Evolutionary conservation across 2,888 invertebrate species (phyloP).

Genomic region (Lepidonotus clava): DNA sequence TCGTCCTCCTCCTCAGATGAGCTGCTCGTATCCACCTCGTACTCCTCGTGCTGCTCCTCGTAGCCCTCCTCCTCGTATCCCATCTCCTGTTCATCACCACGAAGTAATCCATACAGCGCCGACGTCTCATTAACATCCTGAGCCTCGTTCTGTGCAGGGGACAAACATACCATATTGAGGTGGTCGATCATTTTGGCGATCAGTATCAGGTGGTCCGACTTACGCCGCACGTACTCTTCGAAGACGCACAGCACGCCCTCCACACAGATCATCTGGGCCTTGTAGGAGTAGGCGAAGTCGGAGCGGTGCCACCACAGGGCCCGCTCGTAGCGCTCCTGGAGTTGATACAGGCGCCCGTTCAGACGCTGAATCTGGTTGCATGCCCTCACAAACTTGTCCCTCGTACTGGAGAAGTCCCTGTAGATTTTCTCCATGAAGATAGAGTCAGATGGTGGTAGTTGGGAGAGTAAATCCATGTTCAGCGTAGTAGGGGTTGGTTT

Average conservation of each 20-base stretch:
- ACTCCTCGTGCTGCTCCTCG: not conserved
- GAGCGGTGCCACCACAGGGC: not conserved
- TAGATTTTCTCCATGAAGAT: not conserved
- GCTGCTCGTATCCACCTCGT: not conserved
- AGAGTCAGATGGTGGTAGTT: not conserved
- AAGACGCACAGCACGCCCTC: slow-evolving; percentile 5
- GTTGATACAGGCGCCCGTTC: not conserved
- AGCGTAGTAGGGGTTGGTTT: too few relatives aligned
- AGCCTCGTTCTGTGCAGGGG: not conserved
- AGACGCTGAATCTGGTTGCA: slow-evolving; percentile 2
- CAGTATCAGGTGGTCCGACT: slow-evolving; percentile 2
- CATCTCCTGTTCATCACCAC: not conserved
- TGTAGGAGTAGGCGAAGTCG: slow-evolving; percentile 5
- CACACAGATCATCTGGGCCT: not conserved
- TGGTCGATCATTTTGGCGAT: slow-evolving; percentile 7
- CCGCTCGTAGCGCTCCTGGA: not conserved
- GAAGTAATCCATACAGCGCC: not conserved
- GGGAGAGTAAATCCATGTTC: too few relatives aligned
- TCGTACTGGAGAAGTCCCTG: not conserved
- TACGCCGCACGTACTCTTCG: not conserved
- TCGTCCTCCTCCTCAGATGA: not conserved
- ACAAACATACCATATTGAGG: not conserved
- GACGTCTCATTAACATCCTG: not conserved
- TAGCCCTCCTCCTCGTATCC: not conserved
- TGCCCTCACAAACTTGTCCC: not conserved